Percentiles rank a stretch among this genome's conserved stretches.
phyloP scores from a whole-genome alignment of 2,888 invertebrate species.

The Graphium colonna region DNA sequence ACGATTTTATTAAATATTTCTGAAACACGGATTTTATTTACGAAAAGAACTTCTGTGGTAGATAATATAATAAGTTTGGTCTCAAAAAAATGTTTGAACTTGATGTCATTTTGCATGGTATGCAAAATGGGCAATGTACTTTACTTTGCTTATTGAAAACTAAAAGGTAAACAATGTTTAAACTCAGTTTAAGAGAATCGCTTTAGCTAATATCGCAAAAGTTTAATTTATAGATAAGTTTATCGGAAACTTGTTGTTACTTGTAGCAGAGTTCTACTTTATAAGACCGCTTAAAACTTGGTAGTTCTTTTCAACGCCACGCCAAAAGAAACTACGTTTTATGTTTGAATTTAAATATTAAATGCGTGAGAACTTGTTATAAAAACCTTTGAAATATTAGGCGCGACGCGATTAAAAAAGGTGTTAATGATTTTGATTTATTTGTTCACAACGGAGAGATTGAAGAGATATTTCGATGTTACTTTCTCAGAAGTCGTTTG shows the following conservation, averaged over 20 bases:
- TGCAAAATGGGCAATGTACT: too few species aligned
- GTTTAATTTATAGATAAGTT: too few species aligned
- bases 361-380: neutral
- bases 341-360: neutral
- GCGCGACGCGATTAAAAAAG: neutral
- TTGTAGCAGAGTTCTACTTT: too few species aligned
- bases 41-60: too few species aligned
- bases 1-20: too few species aligned
- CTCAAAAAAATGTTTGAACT: too few species aligned
- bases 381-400: neutral
- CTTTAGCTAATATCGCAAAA: constrained; percentile 11
- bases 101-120: too few species aligned
- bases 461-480: neutral
- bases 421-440: constrained; percentile 1
- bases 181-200: constrained; percentile 1
- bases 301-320: neutral
- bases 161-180: too few species aligned
- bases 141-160: too few species aligned
- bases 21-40: too few species aligned
- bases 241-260: too few species aligned
- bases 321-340: neutral
- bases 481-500: constrained; percentile 1
- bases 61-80: too few species aligned
- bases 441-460: neutral
- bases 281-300: neutral